Base-by-base conservation (phyloP, 2,888 invertebrate species). In the Apodemia zela region DNA sequence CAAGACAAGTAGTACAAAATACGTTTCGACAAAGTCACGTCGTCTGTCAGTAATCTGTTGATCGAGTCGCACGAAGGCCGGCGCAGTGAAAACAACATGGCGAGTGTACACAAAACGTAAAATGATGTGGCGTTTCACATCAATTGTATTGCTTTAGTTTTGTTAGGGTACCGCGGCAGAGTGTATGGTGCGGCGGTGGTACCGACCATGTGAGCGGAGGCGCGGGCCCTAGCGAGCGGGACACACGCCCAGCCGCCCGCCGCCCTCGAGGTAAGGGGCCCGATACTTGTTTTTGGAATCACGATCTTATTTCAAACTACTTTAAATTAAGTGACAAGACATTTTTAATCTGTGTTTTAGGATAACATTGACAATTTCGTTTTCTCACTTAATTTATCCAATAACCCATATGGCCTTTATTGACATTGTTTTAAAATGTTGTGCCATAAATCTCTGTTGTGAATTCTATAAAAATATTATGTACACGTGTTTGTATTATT, bases 31-130 rank as follows among this genome's bases (percentile, higher is more conserved):
- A 71, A 78, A 65, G 74, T 71, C 67, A 75, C 69, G 33, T 60
- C 72, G 69, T 47, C 66, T 67, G 66, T 63, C 66, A 71, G 62
- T 78, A 79, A 81, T 78, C 81, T 81, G 81, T 81, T 80, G 81
- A 81, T 81, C 77, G 79, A 79, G 70, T 75, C 75, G 68, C 68
- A 72, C 72, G 79, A 80, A 79, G 78, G 71, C 67, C 70, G 75
- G 68, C 72, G 69, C 75, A 70, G 72, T 70, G 68, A 70, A 72
- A 71, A 75, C 72, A 75, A 77, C 77, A 79, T 80, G 78, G 78
- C 81, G 81, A 69, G 74, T 73, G 77, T 78, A 79, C 75, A 79
- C 80, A 80, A 76, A 73, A 78, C 78, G 77, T 78, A 77, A 74
- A 75, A 74, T 73, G 77, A 80, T 78, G 80, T 78, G 77, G 77